These are phyloP conservation scores for Allygus modestus DNA, from an alignment of 2,888 invertebrate species.

Conservation along the genomic window DNA sequence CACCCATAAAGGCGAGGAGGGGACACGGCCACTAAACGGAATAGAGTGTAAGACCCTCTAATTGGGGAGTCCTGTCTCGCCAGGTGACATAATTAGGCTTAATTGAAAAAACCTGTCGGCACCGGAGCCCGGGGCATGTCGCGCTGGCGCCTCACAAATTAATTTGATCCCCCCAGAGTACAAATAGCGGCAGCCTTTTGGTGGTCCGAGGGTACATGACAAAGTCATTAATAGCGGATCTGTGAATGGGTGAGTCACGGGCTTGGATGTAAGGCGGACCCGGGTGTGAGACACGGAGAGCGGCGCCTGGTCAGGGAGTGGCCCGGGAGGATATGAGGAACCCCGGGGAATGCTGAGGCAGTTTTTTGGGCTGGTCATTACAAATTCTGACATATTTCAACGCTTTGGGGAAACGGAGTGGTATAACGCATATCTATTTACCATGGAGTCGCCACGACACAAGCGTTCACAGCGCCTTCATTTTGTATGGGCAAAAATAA, in stretches of 20 bases:
- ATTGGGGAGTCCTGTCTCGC: conserved; percentile 54
- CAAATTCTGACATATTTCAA: too few relatives aligned
- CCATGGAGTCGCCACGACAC: too few relatives aligned
- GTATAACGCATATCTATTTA: too few relatives aligned
- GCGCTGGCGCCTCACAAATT: conserved; percentile 54
- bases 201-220: conserved; percentile 52
- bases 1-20: conserved; percentile 36
- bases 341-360: too few relatives aligned
- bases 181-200: conserved; percentile 57
- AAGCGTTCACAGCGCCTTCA: too few relatives aligned
- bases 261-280: conserved; percentile 48
- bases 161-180: conserved; percentile 49
- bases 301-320: neutral
- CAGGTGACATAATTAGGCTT: conserved; percentile 59
- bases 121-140: conserved; percentile 10
- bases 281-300: neutral
- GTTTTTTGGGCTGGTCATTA: too few relatives aligned
- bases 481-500: too few relatives aligned
- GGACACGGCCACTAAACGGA: conserved; percentile 41
- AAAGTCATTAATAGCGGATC: conserved; percentile 24
- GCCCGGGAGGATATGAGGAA: neutral
- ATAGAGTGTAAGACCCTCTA: conserved; percentile 53
- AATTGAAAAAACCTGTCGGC: conserved; percentile 57
- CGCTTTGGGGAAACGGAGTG: too few relatives aligned
- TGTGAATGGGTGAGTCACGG: conserved; percentile 63